These are phyloP conservation scores for Reticulitermes speratus DNA, from an alignment of 1,140 invertebrate genomes.

Conservation along the genomic window DNA sequence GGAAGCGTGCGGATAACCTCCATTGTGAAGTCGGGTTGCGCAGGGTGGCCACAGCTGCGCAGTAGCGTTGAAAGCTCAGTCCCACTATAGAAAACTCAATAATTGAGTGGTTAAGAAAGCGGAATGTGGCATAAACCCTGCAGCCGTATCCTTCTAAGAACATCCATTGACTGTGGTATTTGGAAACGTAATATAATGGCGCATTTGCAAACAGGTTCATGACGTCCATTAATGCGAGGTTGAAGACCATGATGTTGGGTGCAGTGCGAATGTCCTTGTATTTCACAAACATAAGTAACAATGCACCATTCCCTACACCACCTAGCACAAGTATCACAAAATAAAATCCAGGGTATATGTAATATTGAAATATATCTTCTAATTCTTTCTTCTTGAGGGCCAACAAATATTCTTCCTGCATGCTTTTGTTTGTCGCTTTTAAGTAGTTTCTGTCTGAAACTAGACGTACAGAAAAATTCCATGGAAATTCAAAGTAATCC, in stretches of 20 bases:
- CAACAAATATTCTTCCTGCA: background rate
- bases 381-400: background rate
- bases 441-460: background rate
- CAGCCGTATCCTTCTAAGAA: background rate
- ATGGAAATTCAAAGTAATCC: background rate
- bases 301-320: background rate
- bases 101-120: background rate
- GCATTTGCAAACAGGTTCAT: background rate
- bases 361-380: background rate
- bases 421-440: background rate
- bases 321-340: background rate
- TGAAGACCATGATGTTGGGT: background rate
- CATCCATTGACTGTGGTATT: background rate
- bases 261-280: background rate
- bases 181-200: background rate
- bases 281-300: background rate
- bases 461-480: background rate
- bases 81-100: background rate
- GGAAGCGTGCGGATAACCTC: background rate
- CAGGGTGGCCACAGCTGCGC: background rate
- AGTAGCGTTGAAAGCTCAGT: background rate
- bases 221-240: background rate
- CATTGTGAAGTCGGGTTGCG: background rate
- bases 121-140: background rate
- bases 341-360: background rate